These are phyloP conservation scores for Scalopus aquaticus DNA, from an alignment of 2,113 vertebrate genomes.

Conservation along the genomic window DNA sequence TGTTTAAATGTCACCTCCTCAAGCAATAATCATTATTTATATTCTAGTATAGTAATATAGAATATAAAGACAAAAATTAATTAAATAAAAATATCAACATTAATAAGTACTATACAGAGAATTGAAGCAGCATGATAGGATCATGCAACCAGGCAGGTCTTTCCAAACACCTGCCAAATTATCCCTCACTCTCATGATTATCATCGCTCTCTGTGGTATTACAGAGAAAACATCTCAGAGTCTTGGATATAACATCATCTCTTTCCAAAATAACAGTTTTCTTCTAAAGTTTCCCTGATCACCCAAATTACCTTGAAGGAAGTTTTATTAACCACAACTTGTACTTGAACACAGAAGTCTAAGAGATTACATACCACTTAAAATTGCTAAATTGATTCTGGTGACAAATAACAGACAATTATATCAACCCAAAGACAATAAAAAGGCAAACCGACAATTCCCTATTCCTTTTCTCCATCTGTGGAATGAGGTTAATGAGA, in stretches of 20 bases:
- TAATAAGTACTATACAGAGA: neutral
- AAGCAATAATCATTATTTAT: neutral
- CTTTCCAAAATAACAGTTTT: neutral
- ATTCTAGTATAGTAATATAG: neutral
- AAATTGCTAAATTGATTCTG: constrained; percentile 29
- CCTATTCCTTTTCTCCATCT: constrained; percentile 38
- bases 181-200: neutral
- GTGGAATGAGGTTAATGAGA: constrained; percentile 49
- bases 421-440: neutral
- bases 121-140: neutral
- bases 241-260: neutral
- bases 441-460: constrained; percentile 32
- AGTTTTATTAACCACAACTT: constrained; percentile 45
- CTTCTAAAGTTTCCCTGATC: neutral
- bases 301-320: constrained; percentile 43
- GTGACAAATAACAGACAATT: constrained; percentile 42
- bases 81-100: neutral
- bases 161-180: neutral
- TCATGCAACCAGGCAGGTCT: neutral
- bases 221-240: neutral
- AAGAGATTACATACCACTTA: constrained; percentile 28
- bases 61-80: neutral
- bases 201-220: neutral
- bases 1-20: neutral
- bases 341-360: neutral